Evolutionary conservation across 2,113 vertebrate species (phyloP).

Genomic region (Myrmecobius fasciatus): DNA sequence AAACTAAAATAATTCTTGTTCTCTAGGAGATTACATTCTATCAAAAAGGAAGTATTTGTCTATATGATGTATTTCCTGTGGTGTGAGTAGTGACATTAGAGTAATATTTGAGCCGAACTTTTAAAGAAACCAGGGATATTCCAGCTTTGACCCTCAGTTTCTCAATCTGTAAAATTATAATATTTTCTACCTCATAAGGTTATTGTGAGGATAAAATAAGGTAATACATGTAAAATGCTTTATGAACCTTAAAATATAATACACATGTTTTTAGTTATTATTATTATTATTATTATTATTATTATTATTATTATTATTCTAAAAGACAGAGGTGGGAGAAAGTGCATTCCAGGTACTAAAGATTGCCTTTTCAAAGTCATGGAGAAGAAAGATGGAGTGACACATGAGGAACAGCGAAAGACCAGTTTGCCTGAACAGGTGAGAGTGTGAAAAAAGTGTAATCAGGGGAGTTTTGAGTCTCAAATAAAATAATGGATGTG

Average conservation of each 20-base stretch:
- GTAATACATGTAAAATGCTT: too few relatives aligned
- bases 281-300: too few relatives aligned
- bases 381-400: too few relatives aligned
- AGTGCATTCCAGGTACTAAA: not conserved
- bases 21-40: not conserved
- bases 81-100: not conserved
- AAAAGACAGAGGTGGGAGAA: too few relatives aligned
- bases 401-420: too few relatives aligned
- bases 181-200: not conserved
- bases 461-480: too few relatives aligned
- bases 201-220: not conserved
- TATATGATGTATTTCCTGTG: not conserved
- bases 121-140: not conserved
- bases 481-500: too few relatives aligned
- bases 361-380: not conserved
- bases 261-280: too few relatives aligned
- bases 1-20: not conserved
- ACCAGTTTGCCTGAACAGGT: too few relatives aligned
- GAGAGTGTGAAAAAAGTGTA: too few relatives aligned
- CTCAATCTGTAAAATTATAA: not conserved
- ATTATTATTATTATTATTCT: too few relatives aligned
- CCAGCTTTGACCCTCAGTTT: not conserved
- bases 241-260: too few relatives aligned
- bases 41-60: not conserved
- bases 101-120: not conserved